Evolutionary conservation across 2,888 invertebrate genomes (phyloP).

Genomic region (Nowickia ferox): DNA sequence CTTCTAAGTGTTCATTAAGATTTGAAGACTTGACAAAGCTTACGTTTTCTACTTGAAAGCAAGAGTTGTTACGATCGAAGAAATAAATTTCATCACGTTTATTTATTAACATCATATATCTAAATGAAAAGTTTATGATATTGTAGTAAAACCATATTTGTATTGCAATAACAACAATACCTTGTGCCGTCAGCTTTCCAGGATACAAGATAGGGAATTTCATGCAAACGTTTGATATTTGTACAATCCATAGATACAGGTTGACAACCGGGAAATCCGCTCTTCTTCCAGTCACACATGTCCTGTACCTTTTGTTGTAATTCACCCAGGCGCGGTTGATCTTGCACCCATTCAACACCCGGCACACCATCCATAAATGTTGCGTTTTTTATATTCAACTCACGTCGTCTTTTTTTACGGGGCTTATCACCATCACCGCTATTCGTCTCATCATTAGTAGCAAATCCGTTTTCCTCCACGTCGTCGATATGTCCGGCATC

Average conservation of each 20-base stretch:
- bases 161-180: conserved; percentile 81
- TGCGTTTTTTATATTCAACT: conserved; percentile 86
- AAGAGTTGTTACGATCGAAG: conserved; percentile 96
- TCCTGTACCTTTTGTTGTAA: conserved; percentile 90
- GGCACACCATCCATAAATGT: conserved; percentile 94
- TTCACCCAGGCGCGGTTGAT: conserved; percentile 85
- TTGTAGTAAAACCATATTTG: not conserved
- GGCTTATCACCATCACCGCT: conserved; percentile 58
- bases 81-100: conserved; percentile 94
- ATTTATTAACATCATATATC: conserved; percentile 98
- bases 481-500: conserved; percentile 68
- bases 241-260: conserved; percentile 97
- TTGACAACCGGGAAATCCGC: conserved; percentile 97
- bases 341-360: conserved; percentile 89
- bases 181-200: conserved; percentile 99
- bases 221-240: conserved; percentile 90
- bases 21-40: conserved; percentile 91
- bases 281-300: conserved; percentile 91
- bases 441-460: conserved; percentile 30
- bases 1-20: conserved; percentile 87
- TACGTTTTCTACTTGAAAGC: conserved; percentile 92
- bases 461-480: conserved; percentile 64
- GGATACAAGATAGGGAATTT: conserved; percentile 96
- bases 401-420: conserved; percentile 84
- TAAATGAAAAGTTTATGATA: not conserved